Evolutionary conservation across 2,888 invertebrate genomes (phyloP).

Genomic region (Platynereis dumerilii): DNA sequence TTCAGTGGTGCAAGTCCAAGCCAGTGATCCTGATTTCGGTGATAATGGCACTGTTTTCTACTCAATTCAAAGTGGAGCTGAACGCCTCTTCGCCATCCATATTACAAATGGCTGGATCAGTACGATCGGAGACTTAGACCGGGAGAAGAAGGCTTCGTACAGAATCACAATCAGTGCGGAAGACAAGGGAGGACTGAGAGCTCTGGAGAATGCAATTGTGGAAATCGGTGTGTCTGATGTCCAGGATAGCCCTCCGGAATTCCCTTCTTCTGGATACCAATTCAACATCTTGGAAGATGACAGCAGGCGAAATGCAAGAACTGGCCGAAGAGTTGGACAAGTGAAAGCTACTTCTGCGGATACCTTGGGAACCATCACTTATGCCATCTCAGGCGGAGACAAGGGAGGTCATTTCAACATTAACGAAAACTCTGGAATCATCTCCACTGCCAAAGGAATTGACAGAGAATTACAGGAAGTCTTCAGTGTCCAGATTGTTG

Average conservation of each 20-base stretch:
- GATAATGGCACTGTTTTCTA: conserved; percentile 85
- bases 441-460: conserved; percentile 78
- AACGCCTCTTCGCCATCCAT: conserved; percentile 66
- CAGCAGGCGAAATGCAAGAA: conserved; percentile 69
- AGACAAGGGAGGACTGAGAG: conserved; percentile 41
- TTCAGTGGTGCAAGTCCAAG: conserved; percentile 78
- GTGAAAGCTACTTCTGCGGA: conserved; percentile 64
- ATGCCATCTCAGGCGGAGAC: conserved; percentile 79
- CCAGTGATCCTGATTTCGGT: conserved; percentile 85
- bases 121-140: conserved; percentile 79
- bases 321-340: conserved; percentile 79
- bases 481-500: conserved; percentile 82
- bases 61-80: conserved; percentile 71
- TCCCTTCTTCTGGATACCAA: conserved; percentile 74
- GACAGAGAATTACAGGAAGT: conserved; percentile 82
- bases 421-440: conserved; percentile 78
- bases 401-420: conserved; percentile 79
- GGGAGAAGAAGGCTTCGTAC: conserved; percentile 79
- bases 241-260: conserved; percentile 44
- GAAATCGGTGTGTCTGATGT: conserved; percentile 44
- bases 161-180: conserved; percentile 80
- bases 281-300: conserved; percentile 85
- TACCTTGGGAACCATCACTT: conserved; percentile 36
- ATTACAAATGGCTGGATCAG: conserved; percentile 74
- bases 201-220: conserved; percentile 39